phyloP scores from a whole-genome alignment of 2,113 vertebrate species.

The Hydropotes inermis region DNA sequence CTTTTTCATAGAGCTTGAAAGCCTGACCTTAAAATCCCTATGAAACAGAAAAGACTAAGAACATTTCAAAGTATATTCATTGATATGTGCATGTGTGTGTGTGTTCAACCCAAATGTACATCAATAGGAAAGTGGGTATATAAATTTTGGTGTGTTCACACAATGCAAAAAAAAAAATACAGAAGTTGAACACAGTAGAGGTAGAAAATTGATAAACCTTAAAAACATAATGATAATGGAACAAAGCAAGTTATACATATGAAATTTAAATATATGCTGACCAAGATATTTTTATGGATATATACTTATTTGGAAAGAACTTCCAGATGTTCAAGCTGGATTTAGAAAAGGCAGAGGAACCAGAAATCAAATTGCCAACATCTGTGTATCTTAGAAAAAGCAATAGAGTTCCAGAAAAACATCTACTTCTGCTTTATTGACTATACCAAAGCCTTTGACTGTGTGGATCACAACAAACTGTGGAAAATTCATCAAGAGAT shows the following conservation, averaged over 20 bases:
- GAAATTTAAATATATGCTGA: not conserved
- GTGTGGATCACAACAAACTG: not conserved
- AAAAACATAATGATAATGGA: not conserved
- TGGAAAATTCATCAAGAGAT: not conserved
- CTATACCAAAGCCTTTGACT: not conserved
- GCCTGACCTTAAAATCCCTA: slow-evolving; percentile 1
- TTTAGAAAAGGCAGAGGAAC: not conserved
- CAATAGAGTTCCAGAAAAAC: not conserved
- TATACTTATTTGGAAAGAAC: not conserved
- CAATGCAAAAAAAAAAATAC: not conserved
- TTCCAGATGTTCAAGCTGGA: not conserved
- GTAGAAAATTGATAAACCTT: not conserved
- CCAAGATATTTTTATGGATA: not conserved
- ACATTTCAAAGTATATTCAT: not conserved
- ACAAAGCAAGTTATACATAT: slow-evolving; percentile 12
- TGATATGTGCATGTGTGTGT: not conserved
- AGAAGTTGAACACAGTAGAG: not conserved
- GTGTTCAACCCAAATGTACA: not conserved
- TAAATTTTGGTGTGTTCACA: not conserved
- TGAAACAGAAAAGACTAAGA: slow-evolving; percentile 13
- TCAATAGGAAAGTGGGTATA: not conserved
- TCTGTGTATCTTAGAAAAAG: not conserved
- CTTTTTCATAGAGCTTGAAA: slow-evolving; percentile 31
- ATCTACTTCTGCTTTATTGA: not conserved
- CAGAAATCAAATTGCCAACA: not conserved